Conservation (phyloP, 2,113 vertebrate species). For the Balaenoptera acutorostrata region DNA sequence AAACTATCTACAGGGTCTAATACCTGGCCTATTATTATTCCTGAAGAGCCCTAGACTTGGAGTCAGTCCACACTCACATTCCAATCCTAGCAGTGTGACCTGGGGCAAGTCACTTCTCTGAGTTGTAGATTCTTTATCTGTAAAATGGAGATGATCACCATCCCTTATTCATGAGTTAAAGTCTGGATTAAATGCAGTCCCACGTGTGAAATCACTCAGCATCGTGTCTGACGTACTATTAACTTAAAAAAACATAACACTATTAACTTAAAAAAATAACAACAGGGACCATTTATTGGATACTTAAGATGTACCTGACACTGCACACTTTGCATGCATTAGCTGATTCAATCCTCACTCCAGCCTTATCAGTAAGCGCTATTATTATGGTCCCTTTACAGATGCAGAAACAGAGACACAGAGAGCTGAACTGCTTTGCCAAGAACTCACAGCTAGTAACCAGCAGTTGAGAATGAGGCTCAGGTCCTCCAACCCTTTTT, state of each 20-base stretch:
- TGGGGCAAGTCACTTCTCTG: not conserved
- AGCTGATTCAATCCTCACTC: not conserved
- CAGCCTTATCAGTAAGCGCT: not conserved
- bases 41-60: not conserved
- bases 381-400: not conserved
- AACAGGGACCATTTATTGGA: not conserved
- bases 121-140: not conserved
- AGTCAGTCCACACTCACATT: not conserved
- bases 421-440: not conserved
- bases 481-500: not conserved
- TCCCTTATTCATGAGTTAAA: not conserved
- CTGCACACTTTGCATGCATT: not conserved
- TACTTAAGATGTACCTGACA: not conserved
- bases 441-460: not conserved
- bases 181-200: not conserved
- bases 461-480: not conserved
- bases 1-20: not conserved
- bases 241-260: not conserved
- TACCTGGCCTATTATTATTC: not conserved
- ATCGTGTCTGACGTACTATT: not conserved
- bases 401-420: conserved; percentile 18
- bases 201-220: not conserved
- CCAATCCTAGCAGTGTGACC: not conserved
- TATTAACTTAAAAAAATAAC: not conserved
- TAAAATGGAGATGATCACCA: not conserved